Evolutionary conservation across 2,797 vertebrate genomes (phyloP), one percentile per base, ranked within the genome.

Genomic region (Acipenser transmontanus): DNA sequence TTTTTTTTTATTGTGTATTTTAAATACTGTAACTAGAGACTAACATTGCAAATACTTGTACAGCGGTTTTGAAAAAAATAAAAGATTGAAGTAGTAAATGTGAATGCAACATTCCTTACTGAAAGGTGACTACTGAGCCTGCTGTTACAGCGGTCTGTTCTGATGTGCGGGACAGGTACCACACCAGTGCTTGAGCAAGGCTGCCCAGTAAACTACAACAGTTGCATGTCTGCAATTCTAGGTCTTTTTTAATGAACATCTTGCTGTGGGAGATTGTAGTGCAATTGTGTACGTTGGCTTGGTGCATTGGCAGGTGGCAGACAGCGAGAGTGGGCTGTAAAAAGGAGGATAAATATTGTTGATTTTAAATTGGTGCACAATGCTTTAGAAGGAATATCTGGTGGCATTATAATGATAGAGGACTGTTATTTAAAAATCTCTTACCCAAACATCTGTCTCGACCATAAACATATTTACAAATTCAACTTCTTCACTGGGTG

Each of bases 21-120:
- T 75, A 82, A 83, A 86, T 83, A 78, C 82, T 89, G 85, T 87
- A 85, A 81, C 75, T 82, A 78, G 78, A 86, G 48, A 50, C 73
- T 87, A 82, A 68, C 17, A 62, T 57, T 64, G 52, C n/a, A 62
- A 67, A 62, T 62, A 63, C 62, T 65, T 90, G 85, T 88, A 87
- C 72, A 83, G 82, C 57, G 11, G 47, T 57, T 63, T 57, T 17
- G 17, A 17, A 17, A 17, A 17, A 17, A 17, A 71, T 84, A 86
- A 83, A 34, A 34, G 34, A 34, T 34, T 34, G 34, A 34, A 34
- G 34, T 34, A 34, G 70, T 84, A 86, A 84, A 66, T 79, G 76
- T 82, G 78, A 70, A 77, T 71, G 77, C 66, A 72, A 78, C 56
- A 76, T 85, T 85, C 80, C 75, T 84, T 84, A 79, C 78, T 78